Conservation (phyloP, 2,888 invertebrate species). For the Diloba caeruleocephala region DNA sequence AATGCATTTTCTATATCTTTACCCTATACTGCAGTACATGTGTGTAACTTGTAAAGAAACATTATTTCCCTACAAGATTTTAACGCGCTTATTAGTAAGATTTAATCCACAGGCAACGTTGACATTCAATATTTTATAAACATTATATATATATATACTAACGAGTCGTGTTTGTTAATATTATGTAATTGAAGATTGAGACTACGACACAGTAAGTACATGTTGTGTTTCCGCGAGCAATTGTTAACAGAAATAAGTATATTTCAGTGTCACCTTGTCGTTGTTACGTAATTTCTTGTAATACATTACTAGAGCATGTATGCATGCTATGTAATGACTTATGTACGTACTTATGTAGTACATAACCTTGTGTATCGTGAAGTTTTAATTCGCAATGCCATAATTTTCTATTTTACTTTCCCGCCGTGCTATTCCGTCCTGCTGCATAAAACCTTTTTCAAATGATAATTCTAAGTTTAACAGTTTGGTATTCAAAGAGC, state of each 20-base stretch:
- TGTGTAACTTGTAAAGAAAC: too few species aligned
- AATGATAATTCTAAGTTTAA: slow-evolving; percentile 45
- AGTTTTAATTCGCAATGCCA: slow-evolving; percentile 1
- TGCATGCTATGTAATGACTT: slow-evolving; percentile 8
- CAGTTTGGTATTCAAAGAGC: slow-evolving; percentile 50
- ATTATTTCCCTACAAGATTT: too few species aligned
- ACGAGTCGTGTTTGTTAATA: slow-evolving; percentile 33
- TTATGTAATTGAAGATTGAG: slow-evolving; percentile 32
- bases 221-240: slow-evolving; percentile 1
- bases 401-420: slow-evolving; percentile 5
- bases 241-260: not conserved
- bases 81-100: too few species aligned
- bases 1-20: too few species aligned
- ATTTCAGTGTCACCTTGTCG: slow-evolving; percentile 11
- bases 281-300: slow-evolving; percentile 7
- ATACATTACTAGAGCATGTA: slow-evolving; percentile 6
- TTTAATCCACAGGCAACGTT: slow-evolving; percentile 19
- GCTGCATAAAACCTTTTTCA: slow-evolving; percentile 49
- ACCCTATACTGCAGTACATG: too few species aligned
- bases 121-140: slow-evolving; percentile 14
- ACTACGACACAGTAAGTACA: slow-evolving; percentile 34
- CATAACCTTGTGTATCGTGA: slow-evolving; percentile 6
- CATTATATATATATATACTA: slow-evolving; percentile 35
- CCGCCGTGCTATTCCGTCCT: slow-evolving; percentile 4
- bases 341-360: slow-evolving; percentile 26